Percentiles rank a stretch among this genome's conserved stretches.
These are phyloP conservation scores for Vulpes lagopus DNA, from an alignment of 2,113 vertebrate genomes.

Conservation along the genomic window DNA sequence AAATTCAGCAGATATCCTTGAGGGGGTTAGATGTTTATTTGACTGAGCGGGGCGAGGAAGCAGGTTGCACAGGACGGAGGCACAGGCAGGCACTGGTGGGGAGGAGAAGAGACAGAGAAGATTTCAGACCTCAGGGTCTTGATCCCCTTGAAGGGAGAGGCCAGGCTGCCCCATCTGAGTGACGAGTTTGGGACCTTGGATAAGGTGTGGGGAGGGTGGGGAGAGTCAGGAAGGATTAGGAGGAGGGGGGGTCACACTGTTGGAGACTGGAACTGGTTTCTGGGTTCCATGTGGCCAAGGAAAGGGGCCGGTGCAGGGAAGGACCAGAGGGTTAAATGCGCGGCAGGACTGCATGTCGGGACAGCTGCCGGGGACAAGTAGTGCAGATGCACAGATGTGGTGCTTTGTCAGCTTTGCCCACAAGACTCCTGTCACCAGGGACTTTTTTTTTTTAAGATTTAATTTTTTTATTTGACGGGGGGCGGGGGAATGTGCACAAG, in stretches of 20 bases:
- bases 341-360: not conserved
- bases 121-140: not conserved
- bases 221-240: not conserved
- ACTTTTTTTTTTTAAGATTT: not conserved
- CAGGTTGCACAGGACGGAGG: not conserved
- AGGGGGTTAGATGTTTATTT: rapidly evolving
- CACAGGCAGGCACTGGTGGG: not conserved
- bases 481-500: too few species aligned
- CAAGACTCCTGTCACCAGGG: not conserved
- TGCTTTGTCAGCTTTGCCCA: rapidly evolving
- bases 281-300: too few species aligned
- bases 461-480: too few species aligned
- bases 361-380: rapidly evolving
- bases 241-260: not conserved
- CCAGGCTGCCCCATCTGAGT: not conserved
- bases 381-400: not conserved
- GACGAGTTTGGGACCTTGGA: not conserved
- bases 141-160: too few species aligned
- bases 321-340: rapidly evolving
- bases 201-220: not conserved
- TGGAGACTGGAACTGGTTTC: not conserved
- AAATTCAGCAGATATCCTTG: not conserved
- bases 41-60: not conserved
- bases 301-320: too few species aligned
- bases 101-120: rapidly evolving